Percentiles rank a stretch among this genome's conserved stretches.
Conservation (phyloP, 2,797 vertebrate genomes). For the Lutjanus argentimaculatus region DNA sequence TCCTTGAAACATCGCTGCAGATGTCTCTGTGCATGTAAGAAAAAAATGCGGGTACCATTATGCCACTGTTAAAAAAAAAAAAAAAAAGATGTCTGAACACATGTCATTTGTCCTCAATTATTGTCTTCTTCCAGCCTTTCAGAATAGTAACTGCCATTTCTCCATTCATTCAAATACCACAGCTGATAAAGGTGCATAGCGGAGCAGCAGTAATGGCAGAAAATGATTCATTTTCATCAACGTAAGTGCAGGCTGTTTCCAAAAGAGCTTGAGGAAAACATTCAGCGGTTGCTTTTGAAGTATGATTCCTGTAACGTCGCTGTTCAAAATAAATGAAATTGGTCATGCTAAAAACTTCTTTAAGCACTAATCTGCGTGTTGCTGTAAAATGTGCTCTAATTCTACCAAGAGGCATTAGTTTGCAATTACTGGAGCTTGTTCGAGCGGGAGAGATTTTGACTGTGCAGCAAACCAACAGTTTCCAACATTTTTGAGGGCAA, state of each 20-base stretch:
- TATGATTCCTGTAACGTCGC: slow-evolving; percentile 49
- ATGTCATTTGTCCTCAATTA: slow-evolving; percentile 41
- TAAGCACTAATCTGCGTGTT: slow-evolving; percentile 50
- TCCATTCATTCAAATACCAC: slow-evolving; percentile 51
- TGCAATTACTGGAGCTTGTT: slow-evolving; percentile 41
- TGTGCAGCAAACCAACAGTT: background rate
- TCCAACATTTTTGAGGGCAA: background rate
- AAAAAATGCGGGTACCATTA: background rate
- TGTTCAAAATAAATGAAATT: slow-evolving; percentile 52
- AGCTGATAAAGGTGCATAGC: slow-evolving; percentile 51
- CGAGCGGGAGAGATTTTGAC: slow-evolving; percentile 12
- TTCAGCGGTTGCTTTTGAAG: slow-evolving; percentile 24
- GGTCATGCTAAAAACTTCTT: slow-evolving; percentile 52
- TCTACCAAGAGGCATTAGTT: slow-evolving; percentile 43
- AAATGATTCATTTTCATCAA: slow-evolving; percentile 58
- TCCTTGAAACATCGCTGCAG: background rate
- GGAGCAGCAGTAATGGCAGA: slow-evolving; percentile 54
- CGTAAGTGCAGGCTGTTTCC: slow-evolving; percentile 22
- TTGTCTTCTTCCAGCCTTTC: slow-evolving; percentile 43
- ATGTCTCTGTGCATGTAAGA: background rate
- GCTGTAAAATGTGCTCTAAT: slow-evolving; percentile 44
- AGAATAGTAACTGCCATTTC: slow-evolving; percentile 28
- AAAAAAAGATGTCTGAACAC: background rate
- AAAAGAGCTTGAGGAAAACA: slow-evolving; percentile 54
- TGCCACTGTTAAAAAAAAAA: slow-evolving; percentile 13